Base-by-base conservation (phyloP, 2,797 vertebrate genomes). In the Sciurus vulgaris region DNA sequence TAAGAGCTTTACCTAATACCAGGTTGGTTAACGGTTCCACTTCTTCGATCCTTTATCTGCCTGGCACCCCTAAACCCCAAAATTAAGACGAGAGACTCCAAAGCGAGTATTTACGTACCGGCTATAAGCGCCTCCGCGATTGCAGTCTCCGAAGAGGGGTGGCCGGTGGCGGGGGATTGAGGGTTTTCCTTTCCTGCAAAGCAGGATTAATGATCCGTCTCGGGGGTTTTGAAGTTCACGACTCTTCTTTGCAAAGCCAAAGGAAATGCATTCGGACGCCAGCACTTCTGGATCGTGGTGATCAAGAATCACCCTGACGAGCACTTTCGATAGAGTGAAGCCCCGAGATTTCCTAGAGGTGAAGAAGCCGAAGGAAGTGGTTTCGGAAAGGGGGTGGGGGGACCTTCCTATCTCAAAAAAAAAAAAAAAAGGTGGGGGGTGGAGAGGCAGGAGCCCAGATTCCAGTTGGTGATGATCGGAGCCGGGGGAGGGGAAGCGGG, bases 191-290 rank as follows among this genome's bases (percentile, higher is more conserved):
- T 93, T 83, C 97, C 98, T 96, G 96, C 97, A 97, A 97, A 90
- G 97, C 98, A 97, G 96, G 92, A 76, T 74, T 78, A 85, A 86
- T 63, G 63, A 96, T 96, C 97, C 88, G 38, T 86, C 97, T 97
- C 92, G 73, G 84, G 74, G 97, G 96, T 81, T 96, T 96, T 96
- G 97, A 98, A 98, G 97, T 98, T 98, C 95, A 96, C 84, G 96
- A 70, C 90, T 97, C 97, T 96, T 93, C 95, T 96, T 95, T 47
- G 97, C 94, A 94, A 93, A 96, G 95, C 95, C 83, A 35, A 95
- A 77, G 96, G 95, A 93, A 95, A 96, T 88, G 97, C 97, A 86
- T 69, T 87, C 18, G 89, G 95, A 92, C 78, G 87, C 91, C 96
- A 61, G 96, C 89, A 92, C 97, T 93, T 74, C 89, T n/a, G 93